phyloP scores from a whole-genome alignment of 2,888 invertebrate genomes.

The Agriopis leucophaearia region DNA sequence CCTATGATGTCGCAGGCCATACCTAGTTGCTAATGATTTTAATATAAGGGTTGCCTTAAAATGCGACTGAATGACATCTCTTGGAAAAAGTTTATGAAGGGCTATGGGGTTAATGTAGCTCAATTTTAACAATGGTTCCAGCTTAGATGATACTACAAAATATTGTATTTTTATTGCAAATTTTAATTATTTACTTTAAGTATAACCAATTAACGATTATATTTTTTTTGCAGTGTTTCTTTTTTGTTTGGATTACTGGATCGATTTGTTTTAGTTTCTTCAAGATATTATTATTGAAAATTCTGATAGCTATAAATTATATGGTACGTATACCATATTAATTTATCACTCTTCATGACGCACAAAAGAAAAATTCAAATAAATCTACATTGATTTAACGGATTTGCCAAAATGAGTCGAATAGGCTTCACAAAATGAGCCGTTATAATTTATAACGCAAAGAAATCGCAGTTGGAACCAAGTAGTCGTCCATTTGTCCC shows the following conservation, averaged over 20 bases:
- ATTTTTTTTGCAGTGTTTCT: neutral
- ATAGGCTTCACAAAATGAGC: constrained; percentile 27
- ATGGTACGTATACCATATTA: constrained; percentile 9
- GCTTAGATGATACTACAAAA: neutral
- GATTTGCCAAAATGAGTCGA: constrained; percentile 15
- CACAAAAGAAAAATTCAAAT: constrained; percentile 19
- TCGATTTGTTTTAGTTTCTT: no score
- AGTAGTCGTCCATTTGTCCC: constrained; percentile 26
- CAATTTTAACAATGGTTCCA: neutral
- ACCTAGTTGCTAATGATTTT: no score
- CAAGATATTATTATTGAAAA: neutral
- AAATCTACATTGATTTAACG: constrained; percentile 30
- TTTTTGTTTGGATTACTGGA: no score
- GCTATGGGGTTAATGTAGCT: no score
- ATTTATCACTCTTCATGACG: neutral
- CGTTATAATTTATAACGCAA: constrained; percentile 35
- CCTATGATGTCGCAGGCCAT: no score
- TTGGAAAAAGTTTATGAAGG: no score
- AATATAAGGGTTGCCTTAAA: no score
- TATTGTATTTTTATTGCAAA: neutral
- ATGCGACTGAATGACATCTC: no score
- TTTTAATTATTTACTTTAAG: no score
- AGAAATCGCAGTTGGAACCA: constrained; percentile 27
- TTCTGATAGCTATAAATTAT: neutral
- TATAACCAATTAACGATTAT: no score